Evolutionary conservation across 2,113 vertebrate genomes (phyloP), one percentile per base, ranked within the genome.

Genomic region (Phylloscopus trochiloides): DNA sequence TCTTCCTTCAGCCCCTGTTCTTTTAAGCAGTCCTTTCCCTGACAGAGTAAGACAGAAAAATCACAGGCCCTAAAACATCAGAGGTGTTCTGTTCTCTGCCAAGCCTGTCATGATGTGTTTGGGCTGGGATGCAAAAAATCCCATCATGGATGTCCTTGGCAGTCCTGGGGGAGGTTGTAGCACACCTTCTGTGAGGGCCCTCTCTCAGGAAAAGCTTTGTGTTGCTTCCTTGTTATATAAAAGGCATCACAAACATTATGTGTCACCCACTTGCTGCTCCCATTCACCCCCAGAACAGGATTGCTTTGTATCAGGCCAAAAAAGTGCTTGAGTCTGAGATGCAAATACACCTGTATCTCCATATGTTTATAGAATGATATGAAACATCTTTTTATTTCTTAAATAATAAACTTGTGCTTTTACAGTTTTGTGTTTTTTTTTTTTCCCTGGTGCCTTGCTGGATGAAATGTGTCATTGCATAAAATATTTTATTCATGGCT

Each of bases 221-320:
- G 54, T 51, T 3, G 0, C 28, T 62, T 80, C 11, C 26, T 58
- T 63, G 17, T 19, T 65, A 48, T 7, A 13, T 13, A 28, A 93
- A 66, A 51, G 15, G 19, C 72, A 74, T 48, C 0, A 4, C 0
- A 1, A 58, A 9, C 1, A 2, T 21, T 54, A 21, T 0, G 3
- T 12, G 14, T 28, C 63, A 61, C 17, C 8, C 59, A 47, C 31
- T 48, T 52, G 72, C 68, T 71, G 24, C 36, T 71, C 19, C 5
- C 5, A 2, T 18, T 91, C 80, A 67, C 14, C 40, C 36, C 40
- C 63, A 29, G 50, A 80, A 51, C 9, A 58, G n/a, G 40, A 57
- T 21, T 89, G 34, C 52, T 81, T 65, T 65, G 9, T 40, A 34
- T 9, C 2, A 6, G 43, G 42, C 13, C 67, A 78, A 75, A 68